These are phyloP conservation scores for Megalurothrips usitatus DNA, from an alignment of 2,888 invertebrate genomes.

Conservation along the genomic window DNA sequence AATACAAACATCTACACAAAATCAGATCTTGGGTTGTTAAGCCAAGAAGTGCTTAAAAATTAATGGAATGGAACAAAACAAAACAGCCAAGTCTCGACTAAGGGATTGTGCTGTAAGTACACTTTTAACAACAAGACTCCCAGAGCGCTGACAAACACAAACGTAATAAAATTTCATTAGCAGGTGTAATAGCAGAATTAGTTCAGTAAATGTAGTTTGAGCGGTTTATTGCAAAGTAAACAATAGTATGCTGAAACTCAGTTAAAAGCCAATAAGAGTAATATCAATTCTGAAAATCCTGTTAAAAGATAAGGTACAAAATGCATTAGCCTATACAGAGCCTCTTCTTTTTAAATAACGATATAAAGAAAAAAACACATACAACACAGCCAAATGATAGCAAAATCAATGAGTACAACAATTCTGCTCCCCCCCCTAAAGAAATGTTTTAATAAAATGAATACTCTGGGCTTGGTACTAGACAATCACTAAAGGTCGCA, in stretches of 20 bases:
- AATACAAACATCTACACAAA: not conserved
- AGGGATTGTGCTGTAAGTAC: not conserved
- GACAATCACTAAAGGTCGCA: no score
- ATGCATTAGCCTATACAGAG: not conserved
- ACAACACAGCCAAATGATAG: slow-evolving; percentile 6
- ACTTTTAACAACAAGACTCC: not conserved
- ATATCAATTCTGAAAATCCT: not conserved
- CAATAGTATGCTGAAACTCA: no score
- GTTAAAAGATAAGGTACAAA: not conserved
- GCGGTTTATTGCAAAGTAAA: no score
- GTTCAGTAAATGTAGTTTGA: no score
- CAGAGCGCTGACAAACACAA: no score
- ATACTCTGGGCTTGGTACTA: not conserved
- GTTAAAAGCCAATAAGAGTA: no score
- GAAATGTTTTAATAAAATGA: not conserved
- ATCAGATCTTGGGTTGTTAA: not conserved
- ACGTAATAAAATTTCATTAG: no score
- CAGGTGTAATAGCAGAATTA: no score
- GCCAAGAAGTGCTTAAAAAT: not conserved
- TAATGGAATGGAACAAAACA: not conserved
- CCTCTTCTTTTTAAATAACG: not conserved
- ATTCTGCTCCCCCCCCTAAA: not conserved
- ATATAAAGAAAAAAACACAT: not conserved
- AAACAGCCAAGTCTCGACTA: not conserved
- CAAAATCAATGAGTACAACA: not conserved